phyloP scores from a whole-genome alignment of 2,797 vertebrate genomes.

The Cichlasoma orientale region DNA sequence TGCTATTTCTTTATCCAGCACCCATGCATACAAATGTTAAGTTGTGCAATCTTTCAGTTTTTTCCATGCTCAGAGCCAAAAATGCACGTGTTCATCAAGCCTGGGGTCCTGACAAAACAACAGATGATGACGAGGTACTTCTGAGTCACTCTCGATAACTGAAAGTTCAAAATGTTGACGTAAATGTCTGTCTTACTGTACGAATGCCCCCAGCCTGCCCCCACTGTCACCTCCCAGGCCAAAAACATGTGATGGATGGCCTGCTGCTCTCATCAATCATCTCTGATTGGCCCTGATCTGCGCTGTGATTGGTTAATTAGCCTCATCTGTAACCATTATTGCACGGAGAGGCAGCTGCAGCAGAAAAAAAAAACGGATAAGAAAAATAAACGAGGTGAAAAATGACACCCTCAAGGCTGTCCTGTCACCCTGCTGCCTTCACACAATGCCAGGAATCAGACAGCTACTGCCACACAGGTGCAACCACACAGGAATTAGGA shows the following conservation, averaged over 20 bases:
- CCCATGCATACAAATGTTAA: not conserved
- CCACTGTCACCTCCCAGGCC: constrained; percentile 52
- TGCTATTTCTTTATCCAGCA: not conserved
- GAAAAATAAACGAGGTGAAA: constrained; percentile 71
- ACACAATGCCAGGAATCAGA: constrained; percentile 61
- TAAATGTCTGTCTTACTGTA: constrained; percentile 57
- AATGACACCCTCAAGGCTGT: constrained; percentile 62
- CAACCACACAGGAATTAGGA: constrained; percentile 10
- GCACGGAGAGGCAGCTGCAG: constrained; percentile 62
- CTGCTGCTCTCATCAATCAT: constrained; percentile 72
- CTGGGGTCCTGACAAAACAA: not conserved
- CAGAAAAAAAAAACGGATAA: constrained; percentile 37
- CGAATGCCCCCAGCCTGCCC: constrained; percentile 24
- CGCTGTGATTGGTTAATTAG: constrained; percentile 76
- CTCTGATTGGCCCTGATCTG: constrained; percentile 74
- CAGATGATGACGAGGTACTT: not conserved
- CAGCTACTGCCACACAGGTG: constrained; percentile 34
- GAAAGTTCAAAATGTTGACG: constrained; percentile 17
- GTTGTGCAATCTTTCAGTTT: not conserved
- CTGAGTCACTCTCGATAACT: not conserved
- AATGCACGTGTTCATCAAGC: not conserved
- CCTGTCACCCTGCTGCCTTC: constrained; percentile 55
- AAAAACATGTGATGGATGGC: constrained; percentile 67
- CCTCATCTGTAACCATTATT: constrained; percentile 78
- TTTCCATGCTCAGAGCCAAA: not conserved